Conservation (phyloP, 2,113 vertebrate species). For the Zosterops pallidus region DNA sequence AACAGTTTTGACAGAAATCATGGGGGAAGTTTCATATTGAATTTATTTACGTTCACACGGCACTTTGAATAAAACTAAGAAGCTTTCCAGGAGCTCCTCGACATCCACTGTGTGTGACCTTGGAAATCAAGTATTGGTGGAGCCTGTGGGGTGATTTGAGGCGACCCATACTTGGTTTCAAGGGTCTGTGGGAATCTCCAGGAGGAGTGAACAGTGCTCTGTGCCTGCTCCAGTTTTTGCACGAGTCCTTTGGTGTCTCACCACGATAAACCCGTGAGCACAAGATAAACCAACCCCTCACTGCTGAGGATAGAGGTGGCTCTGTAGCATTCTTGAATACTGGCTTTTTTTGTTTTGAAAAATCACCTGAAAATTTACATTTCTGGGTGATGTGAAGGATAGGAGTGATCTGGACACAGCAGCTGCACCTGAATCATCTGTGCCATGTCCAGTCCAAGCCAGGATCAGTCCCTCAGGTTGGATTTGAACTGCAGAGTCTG, state of each 20-base stretch:
- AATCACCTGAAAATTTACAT: neutral
- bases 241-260: neutral
- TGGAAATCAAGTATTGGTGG: constrained; percentile 64
- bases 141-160: constrained; percentile 43
- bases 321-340: accelerated
- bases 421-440: neutral
- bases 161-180: constrained; percentile 68
- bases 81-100: accelerated
- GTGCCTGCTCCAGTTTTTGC: neutral
- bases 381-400: accelerated
- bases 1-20: neutral
- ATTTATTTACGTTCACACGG: neutral
- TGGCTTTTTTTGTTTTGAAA: neutral
- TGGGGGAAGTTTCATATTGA: neutral
- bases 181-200: constrained; percentile 28
- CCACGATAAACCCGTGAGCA: accelerated
- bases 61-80: neutral
- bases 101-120: neutral
- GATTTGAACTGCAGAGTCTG: neutral
- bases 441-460: neutral
- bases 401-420: neutral
- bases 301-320: accelerated
- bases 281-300: accelerated
- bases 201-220: neutral
- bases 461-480: neutral